Evolutionary conservation across 1,140 invertebrate species (phyloP).

Genomic region (Wiebesia pumilae): DNA sequence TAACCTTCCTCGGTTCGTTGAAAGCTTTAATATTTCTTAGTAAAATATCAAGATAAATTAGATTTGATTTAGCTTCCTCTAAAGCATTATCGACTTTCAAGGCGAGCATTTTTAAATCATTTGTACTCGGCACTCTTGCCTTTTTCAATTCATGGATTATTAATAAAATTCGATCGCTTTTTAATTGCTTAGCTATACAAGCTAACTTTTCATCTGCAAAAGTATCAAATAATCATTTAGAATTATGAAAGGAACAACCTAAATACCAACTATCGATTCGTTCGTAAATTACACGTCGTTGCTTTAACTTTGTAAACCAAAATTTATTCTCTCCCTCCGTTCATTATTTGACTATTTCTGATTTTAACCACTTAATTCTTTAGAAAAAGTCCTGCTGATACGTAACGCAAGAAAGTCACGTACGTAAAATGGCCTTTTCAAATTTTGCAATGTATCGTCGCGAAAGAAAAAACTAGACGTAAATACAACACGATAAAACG

Average conservation of each 20-base stretch:
- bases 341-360: no score
- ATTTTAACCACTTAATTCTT: no score
- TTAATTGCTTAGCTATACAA: constrained; percentile 83
- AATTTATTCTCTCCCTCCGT: no score
- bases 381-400: no score
- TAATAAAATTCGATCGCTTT: constrained; percentile 81
- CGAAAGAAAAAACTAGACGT: no score
- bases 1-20: constrained; percentile 77
- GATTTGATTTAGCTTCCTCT: constrained; percentile 73
- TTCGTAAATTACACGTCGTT: not conserved
- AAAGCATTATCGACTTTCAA: constrained; percentile 72
- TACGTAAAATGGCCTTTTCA: no score
- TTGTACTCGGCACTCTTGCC: constrained; percentile 85
- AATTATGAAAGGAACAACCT: not conserved
- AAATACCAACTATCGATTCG: no score
- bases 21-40: constrained; percentile 80
- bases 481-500: no score
- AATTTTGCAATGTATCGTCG: no score
- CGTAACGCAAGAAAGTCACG: no score
- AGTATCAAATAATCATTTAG: not conserved
- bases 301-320: not conserved
- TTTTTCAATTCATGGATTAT: constrained; percentile 83
- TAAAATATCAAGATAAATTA: constrained; percentile 85
- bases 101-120: constrained; percentile 80
- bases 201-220: constrained; percentile 85